These are phyloP conservation scores for Sisyra terminalis DNA, from an alignment of 2,888 invertebrate species.

Conservation along the genomic window DNA sequence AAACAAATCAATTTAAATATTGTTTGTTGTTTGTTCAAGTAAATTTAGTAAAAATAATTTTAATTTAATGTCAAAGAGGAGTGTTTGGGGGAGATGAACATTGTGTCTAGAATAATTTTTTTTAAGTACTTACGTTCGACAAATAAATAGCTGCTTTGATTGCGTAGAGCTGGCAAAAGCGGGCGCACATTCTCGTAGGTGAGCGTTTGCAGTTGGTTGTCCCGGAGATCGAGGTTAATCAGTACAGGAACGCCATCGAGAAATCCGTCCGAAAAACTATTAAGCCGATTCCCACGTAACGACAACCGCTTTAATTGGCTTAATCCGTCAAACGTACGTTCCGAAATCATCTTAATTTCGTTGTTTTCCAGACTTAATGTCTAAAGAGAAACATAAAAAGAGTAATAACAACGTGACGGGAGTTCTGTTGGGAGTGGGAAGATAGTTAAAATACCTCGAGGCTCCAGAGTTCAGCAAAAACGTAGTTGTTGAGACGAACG, in stretches of 20 bases:
- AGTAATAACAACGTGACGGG: neutral
- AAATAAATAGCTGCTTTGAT: slow-evolving; percentile 54
- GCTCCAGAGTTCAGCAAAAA: slow-evolving; percentile 63
- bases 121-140: slow-evolving; percentile 67
- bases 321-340: slow-evolving; percentile 61
- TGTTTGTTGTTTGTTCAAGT: too few relatives aligned
- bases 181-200: slow-evolving; percentile 62
- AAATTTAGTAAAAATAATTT: too few relatives aligned
- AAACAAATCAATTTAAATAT: too few relatives aligned
- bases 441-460: too few relatives aligned
- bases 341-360: slow-evolving; percentile 46
- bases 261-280: slow-evolving; percentile 49
- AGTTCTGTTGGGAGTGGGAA: too few relatives aligned
- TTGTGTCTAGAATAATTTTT: too few relatives aligned
- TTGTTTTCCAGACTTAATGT: slow-evolving; percentile 26
- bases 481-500: slow-evolving; percentile 60
- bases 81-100: too few relatives aligned
- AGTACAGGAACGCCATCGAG: slow-evolving; percentile 58
- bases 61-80: too few relatives aligned
- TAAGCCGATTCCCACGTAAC: slow-evolving; percentile 61
- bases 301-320: slow-evolving; percentile 52
- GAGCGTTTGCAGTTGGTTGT: slow-evolving; percentile 60
- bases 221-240: slow-evolving; percentile 57
- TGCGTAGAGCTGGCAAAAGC: slow-evolving; percentile 61
- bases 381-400: slow-evolving; percentile 15